These are phyloP conservation scores for Anthophora plumipes DNA, from an alignment of 2,888 invertebrate genomes.

Conservation along the genomic window DNA sequence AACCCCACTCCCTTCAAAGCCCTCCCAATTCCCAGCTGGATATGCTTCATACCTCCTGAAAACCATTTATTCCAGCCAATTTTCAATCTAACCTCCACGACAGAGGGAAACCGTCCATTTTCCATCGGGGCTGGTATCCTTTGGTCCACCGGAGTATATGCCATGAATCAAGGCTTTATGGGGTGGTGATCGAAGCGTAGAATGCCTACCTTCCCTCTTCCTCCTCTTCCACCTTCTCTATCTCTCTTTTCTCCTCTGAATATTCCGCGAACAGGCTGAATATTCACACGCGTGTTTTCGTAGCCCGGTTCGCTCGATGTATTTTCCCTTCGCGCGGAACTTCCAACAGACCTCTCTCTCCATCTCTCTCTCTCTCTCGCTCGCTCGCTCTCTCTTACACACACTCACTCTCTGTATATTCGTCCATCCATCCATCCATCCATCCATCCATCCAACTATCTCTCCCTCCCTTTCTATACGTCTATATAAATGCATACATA, in stretches of 20 bases:
- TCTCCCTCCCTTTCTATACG: too few relatives aligned
- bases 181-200: not conserved
- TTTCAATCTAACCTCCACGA: slow-evolving; percentile 13
- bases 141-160: too few relatives aligned
- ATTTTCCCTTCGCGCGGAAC: slow-evolving; percentile 42
- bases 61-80: not conserved
- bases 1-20: not conserved
- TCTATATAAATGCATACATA: too few relatives aligned
- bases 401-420: too few relatives aligned
- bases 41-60: not conserved
- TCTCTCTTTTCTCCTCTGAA: not conserved
- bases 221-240: too few relatives aligned
- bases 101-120: not conserved
- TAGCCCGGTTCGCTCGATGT: slow-evolving; percentile 49
- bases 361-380: not conserved
- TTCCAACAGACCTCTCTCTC: not conserved
- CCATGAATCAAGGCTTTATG: slow-evolving; percentile 16
- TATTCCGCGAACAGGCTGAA: slow-evolving; percentile 30
- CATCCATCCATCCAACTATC: not conserved
- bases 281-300: slow-evolving; percentile 54
- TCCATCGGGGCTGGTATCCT: not conserved
- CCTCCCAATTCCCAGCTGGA: not conserved
- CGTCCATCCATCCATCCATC: not conserved
- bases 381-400: too few relatives aligned
- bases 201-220: not conserved